Evolutionary conservation across 2,797 vertebrate species (phyloP).

Genomic region (Hyperoplus lanceolatus): DNA sequence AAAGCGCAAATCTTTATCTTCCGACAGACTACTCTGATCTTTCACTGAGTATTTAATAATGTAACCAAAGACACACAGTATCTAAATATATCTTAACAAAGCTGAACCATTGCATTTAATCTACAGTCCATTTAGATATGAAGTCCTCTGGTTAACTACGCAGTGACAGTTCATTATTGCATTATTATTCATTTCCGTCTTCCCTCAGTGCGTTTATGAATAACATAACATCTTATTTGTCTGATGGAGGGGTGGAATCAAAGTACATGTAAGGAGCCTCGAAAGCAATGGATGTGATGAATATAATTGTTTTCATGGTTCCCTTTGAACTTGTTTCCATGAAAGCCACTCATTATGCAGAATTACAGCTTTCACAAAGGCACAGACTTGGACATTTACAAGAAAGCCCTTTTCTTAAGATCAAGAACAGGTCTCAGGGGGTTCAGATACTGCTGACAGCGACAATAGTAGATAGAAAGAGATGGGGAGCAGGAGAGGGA

Average conservation of each 20-base stretch:
- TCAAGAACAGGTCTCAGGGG: constrained; percentile 77
- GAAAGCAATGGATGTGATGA: constrained; percentile 53
- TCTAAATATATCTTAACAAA: constrained; percentile 20
- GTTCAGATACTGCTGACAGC: constrained; percentile 74
- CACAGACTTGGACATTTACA: constrained; percentile 69
- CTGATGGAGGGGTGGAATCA: constrained; percentile 45
- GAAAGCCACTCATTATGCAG: constrained; percentile 68
- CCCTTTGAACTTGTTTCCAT: constrained; percentile 62
- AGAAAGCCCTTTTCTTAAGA: constrained; percentile 71
- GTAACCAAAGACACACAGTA: constrained; percentile 10
- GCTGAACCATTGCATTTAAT: constrained; percentile 19
- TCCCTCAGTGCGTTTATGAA: constrained; percentile 49
- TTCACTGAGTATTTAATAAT: constrained; percentile 13
- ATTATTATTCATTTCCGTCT: constrained; percentile 38
- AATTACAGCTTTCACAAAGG: constrained; percentile 70
- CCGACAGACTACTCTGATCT: constrained; percentile 17
- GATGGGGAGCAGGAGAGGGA: constrained; percentile 27
- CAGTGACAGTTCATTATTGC: constrained; percentile 41
- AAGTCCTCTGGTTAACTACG: constrained; percentile 25
- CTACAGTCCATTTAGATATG: constrained; percentile 24
- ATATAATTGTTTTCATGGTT: constrained; percentile 66
- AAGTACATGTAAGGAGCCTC: constrained; percentile 46
- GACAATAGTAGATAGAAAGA: constrained; percentile 48
- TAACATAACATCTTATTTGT: constrained; percentile 59
- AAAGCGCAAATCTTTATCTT: background rate